These are phyloP conservation scores for Micropoecilia bifurca DNA, from an alignment of 2,797 vertebrate species.

Conservation along the genomic window DNA sequence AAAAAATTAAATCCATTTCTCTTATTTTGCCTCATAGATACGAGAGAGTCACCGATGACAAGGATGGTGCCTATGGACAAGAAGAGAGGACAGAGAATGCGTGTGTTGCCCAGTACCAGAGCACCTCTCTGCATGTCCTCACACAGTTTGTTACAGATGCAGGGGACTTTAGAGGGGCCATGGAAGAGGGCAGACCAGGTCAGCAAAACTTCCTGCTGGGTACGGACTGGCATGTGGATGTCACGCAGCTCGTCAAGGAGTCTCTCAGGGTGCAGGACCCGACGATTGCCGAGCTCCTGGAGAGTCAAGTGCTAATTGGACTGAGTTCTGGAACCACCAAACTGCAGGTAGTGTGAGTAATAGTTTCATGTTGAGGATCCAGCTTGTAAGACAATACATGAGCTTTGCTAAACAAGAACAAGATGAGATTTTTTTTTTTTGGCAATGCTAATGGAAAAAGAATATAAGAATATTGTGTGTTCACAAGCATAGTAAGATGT, in stretches of 20 bases:
- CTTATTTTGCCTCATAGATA: slow-evolving; percentile 56
- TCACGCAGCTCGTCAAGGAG: slow-evolving; percentile 89
- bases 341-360: slow-evolving; percentile 84
- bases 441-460: not conserved
- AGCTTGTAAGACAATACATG: not conserved
- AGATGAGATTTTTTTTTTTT: not conserved
- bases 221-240: slow-evolving; percentile 92
- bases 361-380: not conserved
- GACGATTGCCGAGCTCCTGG: slow-evolving; percentile 83
- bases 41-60: slow-evolving; percentile 65
- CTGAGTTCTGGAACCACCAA: slow-evolving; percentile 87
- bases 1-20: not conserved
- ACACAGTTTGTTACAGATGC: slow-evolving; percentile 90
- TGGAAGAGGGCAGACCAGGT: slow-evolving; percentile 74
- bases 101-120: slow-evolving; percentile 89
- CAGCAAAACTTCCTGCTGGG: slow-evolving; percentile 87
- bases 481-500: not conserved
- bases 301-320: slow-evolving; percentile 85
- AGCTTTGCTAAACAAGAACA: not conserved
- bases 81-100: slow-evolving; percentile 80
- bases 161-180: slow-evolving; percentile 54
- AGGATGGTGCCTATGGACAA: slow-evolving; percentile 56
- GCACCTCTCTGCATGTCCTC: slow-evolving; percentile 88
- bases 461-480: not conserved
- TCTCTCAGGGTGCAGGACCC: slow-evolving; percentile 87